These are phyloP conservation scores for Chaetophractus vellerosus DNA, from an alignment of 2,797 vertebrate genomes.

Conservation along the genomic window DNA sequence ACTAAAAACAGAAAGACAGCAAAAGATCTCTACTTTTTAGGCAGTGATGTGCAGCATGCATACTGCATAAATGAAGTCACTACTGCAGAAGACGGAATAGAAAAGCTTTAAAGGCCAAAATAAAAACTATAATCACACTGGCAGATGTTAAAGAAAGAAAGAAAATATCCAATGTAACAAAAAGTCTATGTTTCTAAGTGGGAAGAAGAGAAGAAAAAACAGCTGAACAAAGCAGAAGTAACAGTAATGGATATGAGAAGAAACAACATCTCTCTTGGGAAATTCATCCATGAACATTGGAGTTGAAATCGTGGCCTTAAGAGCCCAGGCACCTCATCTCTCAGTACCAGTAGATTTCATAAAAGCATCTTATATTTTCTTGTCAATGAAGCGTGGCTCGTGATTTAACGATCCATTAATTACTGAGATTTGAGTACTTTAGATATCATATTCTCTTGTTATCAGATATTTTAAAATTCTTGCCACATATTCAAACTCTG, in stretches of 20 bases:
- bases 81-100: not conserved
- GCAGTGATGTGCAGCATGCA: not conserved
- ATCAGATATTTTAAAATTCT: not conserved
- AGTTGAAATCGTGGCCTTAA: not conserved
- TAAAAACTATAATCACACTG: not conserved
- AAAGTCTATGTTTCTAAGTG: not conserved
- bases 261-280: not conserved
- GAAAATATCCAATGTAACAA: not conserved
- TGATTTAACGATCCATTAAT: not conserved
- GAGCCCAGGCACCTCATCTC: not conserved
- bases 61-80: not conserved
- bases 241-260: not conserved
- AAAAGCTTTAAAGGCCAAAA: not conserved
- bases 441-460: not conserved
- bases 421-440: not conserved
- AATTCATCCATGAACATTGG: not conserved
- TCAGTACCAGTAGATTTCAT: not conserved
- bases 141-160: not conserved
- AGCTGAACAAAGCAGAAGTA: not conserved
- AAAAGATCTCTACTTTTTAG: not conserved
- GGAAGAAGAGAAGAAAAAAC: not conserved
- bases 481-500: not conserved
- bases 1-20: not conserved
- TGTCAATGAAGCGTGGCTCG: not conserved
- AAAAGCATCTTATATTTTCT: not conserved